Conservation (phyloP, 2,113 vertebrate species). For the Rostratula benghalensis region DNA sequence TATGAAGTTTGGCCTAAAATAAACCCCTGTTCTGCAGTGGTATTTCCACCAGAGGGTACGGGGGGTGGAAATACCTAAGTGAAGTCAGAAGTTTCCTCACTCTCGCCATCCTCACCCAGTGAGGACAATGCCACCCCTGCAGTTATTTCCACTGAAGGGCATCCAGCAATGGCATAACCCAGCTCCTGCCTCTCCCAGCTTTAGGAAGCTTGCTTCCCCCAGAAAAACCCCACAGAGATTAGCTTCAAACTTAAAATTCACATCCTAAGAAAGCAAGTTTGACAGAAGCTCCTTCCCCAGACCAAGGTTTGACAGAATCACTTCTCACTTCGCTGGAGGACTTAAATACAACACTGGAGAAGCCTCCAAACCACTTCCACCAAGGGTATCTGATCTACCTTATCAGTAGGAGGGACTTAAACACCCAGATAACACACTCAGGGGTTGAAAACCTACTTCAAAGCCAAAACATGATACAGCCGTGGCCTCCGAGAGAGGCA, state of each 20-base stretch:
- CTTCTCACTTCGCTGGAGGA: not conserved
- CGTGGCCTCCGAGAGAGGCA: not conserved
- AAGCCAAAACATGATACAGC: not conserved
- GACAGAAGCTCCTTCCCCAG: not conserved
- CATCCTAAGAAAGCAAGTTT: not conserved
- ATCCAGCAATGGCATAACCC: not conserved
- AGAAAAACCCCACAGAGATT: not conserved
- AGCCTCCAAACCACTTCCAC: slow-evolving; percentile 5
- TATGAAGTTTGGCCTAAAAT: not conserved
- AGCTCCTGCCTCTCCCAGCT: not conserved
- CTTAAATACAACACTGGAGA: not conserved
- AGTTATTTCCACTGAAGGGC: not conserved
- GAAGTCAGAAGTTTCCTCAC: not conserved
- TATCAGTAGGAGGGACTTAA: not conserved
- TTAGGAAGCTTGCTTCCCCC: not conserved
- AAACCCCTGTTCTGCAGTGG: not conserved
- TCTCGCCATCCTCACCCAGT: not conserved
- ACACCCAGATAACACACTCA: not conserved
- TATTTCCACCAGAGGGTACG: not conserved
- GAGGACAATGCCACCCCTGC: not conserved
- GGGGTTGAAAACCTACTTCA: not conserved
- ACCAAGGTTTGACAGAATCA: not conserved
- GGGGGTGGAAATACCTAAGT: not conserved
- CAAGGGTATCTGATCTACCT: not conserved
- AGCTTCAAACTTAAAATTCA: not conserved